Evolutionary conservation across 2,888 invertebrate species (phyloP).

Genomic region (Macroteleia sp.): DNA sequence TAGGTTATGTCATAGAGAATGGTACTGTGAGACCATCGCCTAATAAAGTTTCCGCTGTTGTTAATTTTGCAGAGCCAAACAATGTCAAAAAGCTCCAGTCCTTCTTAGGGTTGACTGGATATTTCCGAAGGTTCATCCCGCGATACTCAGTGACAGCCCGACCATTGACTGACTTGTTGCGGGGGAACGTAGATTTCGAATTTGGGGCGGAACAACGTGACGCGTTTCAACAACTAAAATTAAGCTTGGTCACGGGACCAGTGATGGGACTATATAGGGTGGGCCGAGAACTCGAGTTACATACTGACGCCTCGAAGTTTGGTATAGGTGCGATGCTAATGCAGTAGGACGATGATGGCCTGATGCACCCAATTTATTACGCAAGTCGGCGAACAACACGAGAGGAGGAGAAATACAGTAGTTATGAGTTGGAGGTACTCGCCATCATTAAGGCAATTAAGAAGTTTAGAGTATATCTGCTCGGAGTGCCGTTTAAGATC

Average conservation of each 20-base stretch:
- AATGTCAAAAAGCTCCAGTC: not conserved
- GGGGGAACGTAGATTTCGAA: not conserved
- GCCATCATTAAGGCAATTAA: conserved; percentile 20
- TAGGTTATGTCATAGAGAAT: conserved; percentile 5
- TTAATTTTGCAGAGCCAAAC: conserved; percentile 17
- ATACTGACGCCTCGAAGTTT: conserved; percentile 42
- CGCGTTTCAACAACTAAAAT: not conserved
- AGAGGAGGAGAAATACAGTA: conserved; percentile 12
- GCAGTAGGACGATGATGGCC: conserved; percentile 31
- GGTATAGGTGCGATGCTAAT: conserved; percentile 46
- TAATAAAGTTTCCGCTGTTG: not conserved
- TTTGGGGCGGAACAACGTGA: not conserved
- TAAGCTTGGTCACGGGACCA: not conserved
- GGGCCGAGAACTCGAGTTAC: conserved; percentile 49
- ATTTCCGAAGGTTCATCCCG: not conserved
- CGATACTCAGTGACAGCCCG: not conserved
- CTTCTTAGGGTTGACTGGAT: not conserved
- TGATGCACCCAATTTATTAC: conserved; percentile 41
- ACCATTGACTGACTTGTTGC: not conserved
- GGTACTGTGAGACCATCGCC: conserved; percentile 4
- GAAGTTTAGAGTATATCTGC: not conserved
- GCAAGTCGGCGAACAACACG: conserved; percentile 19
- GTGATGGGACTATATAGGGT: not conserved
- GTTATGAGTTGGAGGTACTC: conserved; percentile 44
- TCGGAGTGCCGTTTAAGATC: conserved; percentile 26